Evolutionary conservation across 2,797 vertebrate species (phyloP), one percentile per base, ranked within the genome.

Genomic region (Sebastes itinus): DNA sequence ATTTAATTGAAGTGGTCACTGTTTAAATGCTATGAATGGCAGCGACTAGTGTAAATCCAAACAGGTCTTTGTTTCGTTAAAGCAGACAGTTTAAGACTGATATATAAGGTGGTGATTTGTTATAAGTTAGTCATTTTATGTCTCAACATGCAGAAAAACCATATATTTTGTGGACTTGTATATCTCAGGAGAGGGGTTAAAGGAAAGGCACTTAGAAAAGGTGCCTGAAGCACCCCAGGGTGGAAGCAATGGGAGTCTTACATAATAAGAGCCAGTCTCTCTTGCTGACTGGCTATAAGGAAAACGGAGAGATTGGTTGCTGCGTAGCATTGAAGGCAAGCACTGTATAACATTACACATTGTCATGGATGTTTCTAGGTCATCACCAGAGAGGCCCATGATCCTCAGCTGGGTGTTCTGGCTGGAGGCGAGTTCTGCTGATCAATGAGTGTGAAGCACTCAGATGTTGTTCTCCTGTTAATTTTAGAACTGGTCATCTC

Each of bases 391-490:
- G 81, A 87, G 81, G 90, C 93, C 90, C 91, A 82, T 95, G 94
- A 95, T 94, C 70, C 89, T 94, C 94, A 94, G 93, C 93, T 93
- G 94, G 77, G 88, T 88, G 70, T 9, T 88, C 71, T 87, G 56
- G 70, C 93, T 87, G 27, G 63, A 83, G 91, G 93, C 93, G 49
- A 80, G 77, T 88, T 91, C 82, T 89, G 62, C 77, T 77, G 78
- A 94, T 93, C 88, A 89, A 77, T 92, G 82, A 78, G 27, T 85
- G 78, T 85, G 84, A 89, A 91, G 75, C 74, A 72, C 66, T 89
- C 84, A 77, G 80, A 88, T 82, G 78, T 71, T 90, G 72, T 80
- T 88, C 70, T 82, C 32, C 35, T 76, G 66, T 87, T 94, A 87
- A 92, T 94, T 94, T 93, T 92, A 92, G 89, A 87, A 58, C n/a